Evolutionary conservation across 1,140 invertebrate species (phyloP), one percentile per base, ranked within the genome.

Genomic region (Drosophila kurseongensis): DNA sequence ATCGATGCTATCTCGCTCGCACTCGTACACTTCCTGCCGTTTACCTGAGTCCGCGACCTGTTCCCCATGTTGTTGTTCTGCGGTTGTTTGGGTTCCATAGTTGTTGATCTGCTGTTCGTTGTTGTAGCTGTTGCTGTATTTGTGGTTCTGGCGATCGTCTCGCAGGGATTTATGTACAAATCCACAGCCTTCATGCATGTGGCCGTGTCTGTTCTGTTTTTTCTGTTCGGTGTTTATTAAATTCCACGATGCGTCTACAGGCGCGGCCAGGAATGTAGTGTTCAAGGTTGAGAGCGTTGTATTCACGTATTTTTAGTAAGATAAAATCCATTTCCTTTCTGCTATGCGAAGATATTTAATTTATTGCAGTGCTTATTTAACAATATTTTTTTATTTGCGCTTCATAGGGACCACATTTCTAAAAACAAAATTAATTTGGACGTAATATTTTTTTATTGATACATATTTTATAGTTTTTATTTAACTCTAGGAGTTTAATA

Each of bases 141-240:
- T 66, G 52, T 45, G 50, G 61, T 45, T 54, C 69, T 68, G 67
- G 55, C 65, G 83, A 85, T 86, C 82, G 54, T 72, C 74, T 69
- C 67, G 74, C 78, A 75, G 78, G 72, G 82, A 81, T 68, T 81
- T 76, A 80, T 67, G 68, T 66, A 77, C 56, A 77, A 69, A 69
- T 84, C 63, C 72, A 12, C 67, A 83, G 74, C 48, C 63, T 78
- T 75, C 42, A 51, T 79, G 62, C 69, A 60, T 61, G 44, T 83
- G 67, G 45, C 69, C 48, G 51, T 48, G 67, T 67, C 75, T 41
- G 60, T 65, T 52, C 55, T 73, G 65, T 71, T 71, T 45, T 71
- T 59, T 54, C n/a, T 73, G 78, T 61, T 65, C 79, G 50, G 67
- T 86, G 82, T 85, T 85, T 86, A 85, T 85, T 86, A 85, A 85